Evolutionary conservation across 2,797 vertebrate genomes (phyloP), one percentile per base, ranked within the genome.

Genomic region (Channallabes apus): DNA sequence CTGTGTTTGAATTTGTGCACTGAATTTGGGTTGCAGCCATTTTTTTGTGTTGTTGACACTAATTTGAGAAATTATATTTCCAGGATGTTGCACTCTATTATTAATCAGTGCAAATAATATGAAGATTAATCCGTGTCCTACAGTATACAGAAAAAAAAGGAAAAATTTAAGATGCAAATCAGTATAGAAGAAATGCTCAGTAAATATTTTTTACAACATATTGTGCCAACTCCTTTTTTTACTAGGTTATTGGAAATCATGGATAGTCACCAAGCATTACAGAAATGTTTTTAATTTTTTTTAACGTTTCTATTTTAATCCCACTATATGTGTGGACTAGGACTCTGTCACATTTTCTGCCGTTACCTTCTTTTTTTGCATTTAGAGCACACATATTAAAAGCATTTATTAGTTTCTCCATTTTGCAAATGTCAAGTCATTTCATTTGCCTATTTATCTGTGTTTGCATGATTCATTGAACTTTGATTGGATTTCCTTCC

Each of bases 381-480:
- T 77, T 11, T 35, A 22, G 20, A 20, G n/a, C 27, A 59, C 9
- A 6, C 56, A 1, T 35, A 14, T 15, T 17, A 9, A 1, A 4
- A 78, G 76, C 76, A 62, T 6, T 56, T 73, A 54, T 75, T 58
- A 38, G 56, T 59, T 62, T 38, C 32, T 24, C 32, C 6, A 35
- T 62, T 78, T 79, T 61, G 76, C 58, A 79, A 61, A 64, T 65
- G 78, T 80, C 78, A 80, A 80, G 38, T 56, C 72, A 76, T 76
- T 76, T 15, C n/a, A 76, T 56, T 29, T 76, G 72, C 38, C 78
- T 65, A 65, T 79, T 79, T 80, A 65, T 64, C 35, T 65, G 24
- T 27, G 35, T 65, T 80, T 80, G 78, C 61, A 80, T 46, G 61
- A 64, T 29, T 80, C 61, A 65, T 29, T 64, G 15, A 46, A n/a